Evolutionary conservation across 2,888 invertebrate genomes (phyloP).

Genomic region (Elmis aenea): DNA sequence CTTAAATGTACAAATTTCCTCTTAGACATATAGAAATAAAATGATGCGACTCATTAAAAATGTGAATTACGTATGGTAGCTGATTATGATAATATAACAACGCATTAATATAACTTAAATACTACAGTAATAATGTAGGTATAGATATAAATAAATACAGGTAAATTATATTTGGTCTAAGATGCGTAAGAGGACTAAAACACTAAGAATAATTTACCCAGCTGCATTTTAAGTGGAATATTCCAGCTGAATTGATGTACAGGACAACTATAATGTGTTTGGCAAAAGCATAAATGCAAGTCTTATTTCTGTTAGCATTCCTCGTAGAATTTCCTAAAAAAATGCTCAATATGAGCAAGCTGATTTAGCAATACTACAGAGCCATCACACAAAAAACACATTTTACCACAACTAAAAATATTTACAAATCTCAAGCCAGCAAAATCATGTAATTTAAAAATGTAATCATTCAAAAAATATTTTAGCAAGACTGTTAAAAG

Average conservation of each 20-base stretch:
- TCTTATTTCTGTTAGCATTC: conserved; percentile 26
- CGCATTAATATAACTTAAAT: too few relatives aligned
- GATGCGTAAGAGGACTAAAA: conserved; percentile 12
- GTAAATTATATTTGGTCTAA: too few relatives aligned
- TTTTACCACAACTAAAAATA: too few relatives aligned
- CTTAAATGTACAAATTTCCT: conserved; percentile 13
- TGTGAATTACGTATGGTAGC: too few relatives aligned
- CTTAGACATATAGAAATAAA: conserved; percentile 8
- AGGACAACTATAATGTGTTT: conserved; percentile 30
- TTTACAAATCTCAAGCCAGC: conserved; percentile 14
- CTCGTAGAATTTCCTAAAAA: conserved; percentile 27
- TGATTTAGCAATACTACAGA: conserved; percentile 33
- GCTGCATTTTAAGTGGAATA: conserved; percentile 24
- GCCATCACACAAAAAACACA: too few relatives aligned
- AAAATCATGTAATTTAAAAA: conserved; percentile 15
- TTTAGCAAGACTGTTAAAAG: too few relatives aligned
- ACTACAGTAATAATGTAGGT: too few relatives aligned
- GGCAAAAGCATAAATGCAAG: conserved; percentile 32
- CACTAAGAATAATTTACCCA: conserved; percentile 7
- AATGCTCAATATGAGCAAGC: conserved; percentile 39
- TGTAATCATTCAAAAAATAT: conserved; percentile 10
- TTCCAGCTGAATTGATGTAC: conserved; percentile 24
- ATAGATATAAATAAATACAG: too few relatives aligned
- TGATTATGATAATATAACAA: too few relatives aligned
- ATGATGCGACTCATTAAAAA: too few relatives aligned